Conservation (phyloP, 2,113 vertebrate genomes). For the Spea bombifrons region DNA sequence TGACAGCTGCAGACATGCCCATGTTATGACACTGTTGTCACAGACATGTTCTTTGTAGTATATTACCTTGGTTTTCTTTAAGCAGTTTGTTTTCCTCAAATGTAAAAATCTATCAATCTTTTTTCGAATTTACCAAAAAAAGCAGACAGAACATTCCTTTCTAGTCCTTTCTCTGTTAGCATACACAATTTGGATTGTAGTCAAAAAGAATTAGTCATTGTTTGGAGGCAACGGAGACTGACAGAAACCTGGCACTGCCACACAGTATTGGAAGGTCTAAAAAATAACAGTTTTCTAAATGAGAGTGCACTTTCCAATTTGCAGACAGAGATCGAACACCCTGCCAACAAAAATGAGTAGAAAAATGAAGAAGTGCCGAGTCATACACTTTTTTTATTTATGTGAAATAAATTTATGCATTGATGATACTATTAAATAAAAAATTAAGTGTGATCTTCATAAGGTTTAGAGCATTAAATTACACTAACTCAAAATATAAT, state of each 20-base stretch:
- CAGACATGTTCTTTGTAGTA: background rate
- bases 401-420: no score
- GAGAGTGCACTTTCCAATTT: slow-evolving; percentile 64
- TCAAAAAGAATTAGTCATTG: slow-evolving; percentile 59
- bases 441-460: no score
- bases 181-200: slow-evolving; percentile 55
- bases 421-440: no score
- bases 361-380: slow-evolving; percentile 19
- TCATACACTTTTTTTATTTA: no score
- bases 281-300: slow-evolving; percentile 60
- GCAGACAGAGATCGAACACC: slow-evolving; percentile 43
- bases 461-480: no score
- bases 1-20: background rate
- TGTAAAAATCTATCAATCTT: slow-evolving; percentile 9
- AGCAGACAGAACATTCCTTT: slow-evolving; percentile 40
- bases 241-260: slow-evolving; percentile 57
- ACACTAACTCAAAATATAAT: no score
- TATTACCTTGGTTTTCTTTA: background rate
- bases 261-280: slow-evolving; percentile 60
- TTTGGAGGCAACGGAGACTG: slow-evolving; percentile 53
- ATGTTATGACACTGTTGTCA: background rate
- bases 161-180: slow-evolving; percentile 50
- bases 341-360: slow-evolving; percentile 20
- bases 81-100: slow-evolving; percentile 30
- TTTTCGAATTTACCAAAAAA: slow-evolving; percentile 6